Percentiles rank a stretch among this genome's conserved stretches.
Evolutionary conservation across 2,888 invertebrate genomes (phyloP).

Genomic region (Phengaris alcon): DNA sequence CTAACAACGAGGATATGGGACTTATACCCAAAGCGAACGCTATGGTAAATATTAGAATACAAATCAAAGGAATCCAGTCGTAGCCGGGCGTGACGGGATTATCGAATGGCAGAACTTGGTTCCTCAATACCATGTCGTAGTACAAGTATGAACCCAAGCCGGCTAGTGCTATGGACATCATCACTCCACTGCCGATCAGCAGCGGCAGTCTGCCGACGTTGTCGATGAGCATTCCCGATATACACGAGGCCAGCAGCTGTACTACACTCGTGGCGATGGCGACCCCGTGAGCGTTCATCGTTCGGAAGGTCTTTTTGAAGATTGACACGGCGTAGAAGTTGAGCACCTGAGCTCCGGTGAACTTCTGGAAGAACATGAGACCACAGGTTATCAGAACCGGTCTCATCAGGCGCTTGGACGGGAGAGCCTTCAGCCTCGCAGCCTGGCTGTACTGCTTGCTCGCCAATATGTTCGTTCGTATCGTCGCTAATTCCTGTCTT

Average conservation of each 20-base stretch:
- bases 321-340: constrained; percentile 92
- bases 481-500: constrained; percentile 84
- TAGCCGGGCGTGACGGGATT: constrained; percentile 72
- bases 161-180: constrained; percentile 91
- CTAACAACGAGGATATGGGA: constrained; percentile 85
- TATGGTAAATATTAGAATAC: constrained; percentile 89
- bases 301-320: constrained; percentile 89
- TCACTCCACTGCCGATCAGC: constrained; percentile 88
- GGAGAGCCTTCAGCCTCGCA: constrained; percentile 58
- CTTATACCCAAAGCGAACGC: constrained; percentile 90
- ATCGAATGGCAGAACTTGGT: constrained; percentile 53
- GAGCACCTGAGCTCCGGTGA: constrained; percentile 89
- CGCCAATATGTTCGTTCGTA: constrained; percentile 83
- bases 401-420: constrained; percentile 73
- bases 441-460: constrained; percentile 62
- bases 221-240: constrained; percentile 91
- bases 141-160: constrained; percentile 92
- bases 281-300: constrained; percentile 88
- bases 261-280: constrained; percentile 91
- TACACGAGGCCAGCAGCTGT: constrained; percentile 88
- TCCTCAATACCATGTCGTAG: constrained; percentile 82
- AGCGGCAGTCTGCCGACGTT: constrained; percentile 90
- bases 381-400: constrained; percentile 91
- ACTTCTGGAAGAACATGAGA: constrained; percentile 93
- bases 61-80: constrained; percentile 91